A percentile compares a stretch with the other conserved stretches of the same genome.
phyloP scores from a whole-genome alignment of 2,797 vertebrate species.

The Sylvilagus floridanus region DNA sequence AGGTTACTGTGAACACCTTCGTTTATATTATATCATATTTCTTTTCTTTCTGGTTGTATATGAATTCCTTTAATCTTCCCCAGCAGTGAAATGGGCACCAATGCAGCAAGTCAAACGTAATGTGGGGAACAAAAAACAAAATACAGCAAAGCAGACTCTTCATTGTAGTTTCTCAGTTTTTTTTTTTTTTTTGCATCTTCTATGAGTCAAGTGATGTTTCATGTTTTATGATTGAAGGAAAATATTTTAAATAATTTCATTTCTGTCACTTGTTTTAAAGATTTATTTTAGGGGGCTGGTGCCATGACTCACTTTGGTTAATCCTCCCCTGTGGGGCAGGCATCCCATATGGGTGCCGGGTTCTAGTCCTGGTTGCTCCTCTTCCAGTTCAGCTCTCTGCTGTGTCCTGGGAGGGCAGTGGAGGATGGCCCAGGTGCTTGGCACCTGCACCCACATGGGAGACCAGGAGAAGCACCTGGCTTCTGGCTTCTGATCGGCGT shows the following conservation, averaged over 20 bases:
- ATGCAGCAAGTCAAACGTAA: background rate
- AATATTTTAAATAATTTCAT: slow-evolving; percentile 1
- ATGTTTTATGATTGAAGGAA: background rate
- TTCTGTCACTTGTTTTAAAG: background rate
- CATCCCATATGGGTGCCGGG: no score
- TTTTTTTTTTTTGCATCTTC: background rate
- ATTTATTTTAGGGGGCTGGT: no score
- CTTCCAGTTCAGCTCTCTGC: no score
- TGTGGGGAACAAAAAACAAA: background rate
- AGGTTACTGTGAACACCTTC: background rate
- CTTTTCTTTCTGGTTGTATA: background rate
- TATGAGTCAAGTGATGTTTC: background rate
- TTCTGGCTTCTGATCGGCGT: no score
- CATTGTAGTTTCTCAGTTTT: background rate
- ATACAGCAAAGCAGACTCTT: background rate
- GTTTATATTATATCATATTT: background rate
- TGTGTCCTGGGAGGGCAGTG: no score
- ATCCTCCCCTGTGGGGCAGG: no score
- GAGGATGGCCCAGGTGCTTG: no score
- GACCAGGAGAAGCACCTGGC: no score
- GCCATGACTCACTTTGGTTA: no score
- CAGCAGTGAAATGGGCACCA: background rate
- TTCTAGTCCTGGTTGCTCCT: no score
- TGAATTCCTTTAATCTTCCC: background rate
- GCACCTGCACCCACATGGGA: no score